Conservation (phyloP, 2,888 invertebrate genomes). For the Pachycephus smyrnensis region DNA sequence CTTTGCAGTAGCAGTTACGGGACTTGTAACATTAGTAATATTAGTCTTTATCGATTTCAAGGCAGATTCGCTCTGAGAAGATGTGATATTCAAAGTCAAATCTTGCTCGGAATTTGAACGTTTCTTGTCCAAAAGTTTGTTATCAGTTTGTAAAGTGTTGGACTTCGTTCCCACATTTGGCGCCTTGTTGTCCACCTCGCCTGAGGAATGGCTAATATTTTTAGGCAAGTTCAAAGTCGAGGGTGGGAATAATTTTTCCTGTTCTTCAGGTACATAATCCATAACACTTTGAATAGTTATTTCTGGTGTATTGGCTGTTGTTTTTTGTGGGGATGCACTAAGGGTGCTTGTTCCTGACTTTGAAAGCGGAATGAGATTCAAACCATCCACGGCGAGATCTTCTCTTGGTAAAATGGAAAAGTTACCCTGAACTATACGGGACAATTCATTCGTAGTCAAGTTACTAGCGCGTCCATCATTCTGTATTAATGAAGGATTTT, state of each 20-base stretch:
- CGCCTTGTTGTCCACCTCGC: constrained; percentile 71
- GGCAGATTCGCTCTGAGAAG: constrained; percentile 85
- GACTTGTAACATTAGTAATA: constrained; percentile 74
- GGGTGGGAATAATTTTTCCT: constrained; percentile 69
- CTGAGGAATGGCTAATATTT: constrained; percentile 79
- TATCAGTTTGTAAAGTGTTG: constrained; percentile 36
- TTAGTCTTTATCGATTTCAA: constrained; percentile 74
- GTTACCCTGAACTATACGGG: constrained; percentile 10
- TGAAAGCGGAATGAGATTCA: constrained; percentile 33
- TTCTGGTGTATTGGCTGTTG: constrained; percentile 73
- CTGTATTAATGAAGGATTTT: constrained; percentile 42
- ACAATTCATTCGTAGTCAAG: not conserved
- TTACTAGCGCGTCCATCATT: constrained; percentile 17
- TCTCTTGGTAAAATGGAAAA: not conserved
- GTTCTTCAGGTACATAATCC: constrained; percentile 41
- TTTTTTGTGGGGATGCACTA: constrained; percentile 55
- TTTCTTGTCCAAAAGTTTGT: constrained; percentile 54
- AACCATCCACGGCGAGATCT: constrained; percentile 28
- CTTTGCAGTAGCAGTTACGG: constrained; percentile 75
- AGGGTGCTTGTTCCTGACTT: constrained; percentile 33
- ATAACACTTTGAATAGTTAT: constrained; percentile 68
- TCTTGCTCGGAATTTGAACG: constrained; percentile 77
- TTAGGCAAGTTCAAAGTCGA: constrained; percentile 71
- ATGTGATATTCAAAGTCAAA: constrained; percentile 77
- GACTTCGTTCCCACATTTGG: constrained; percentile 27